Base-by-base conservation (phyloP, 2,113 vertebrate genomes). In the Poicephalus meyeri region DNA sequence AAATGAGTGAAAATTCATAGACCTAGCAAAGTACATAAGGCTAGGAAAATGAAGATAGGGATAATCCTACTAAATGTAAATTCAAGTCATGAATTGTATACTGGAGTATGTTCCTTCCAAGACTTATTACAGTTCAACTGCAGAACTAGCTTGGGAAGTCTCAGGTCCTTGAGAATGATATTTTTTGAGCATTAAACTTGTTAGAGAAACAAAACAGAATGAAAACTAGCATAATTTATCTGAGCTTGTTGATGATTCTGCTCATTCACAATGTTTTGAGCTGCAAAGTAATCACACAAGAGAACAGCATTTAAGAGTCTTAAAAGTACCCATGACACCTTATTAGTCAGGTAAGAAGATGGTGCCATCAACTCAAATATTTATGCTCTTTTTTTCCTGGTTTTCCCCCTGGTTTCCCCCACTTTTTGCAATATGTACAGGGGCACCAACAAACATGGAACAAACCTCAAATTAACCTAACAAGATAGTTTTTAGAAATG, bases 401-500 rank as follows among this genome's bases (percentile, higher is more conserved):
- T 92, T 91, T 88, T 84, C 68, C 71, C 69, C 14, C 31, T 55
- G 53, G 17, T 19, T 55, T 55, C 7, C 7, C 53, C 16, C 31
- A 18, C 29, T 91, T 85, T 83, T 52, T 88, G 31, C 78, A 88
- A 77, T 91, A 80, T 37, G 46, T 25, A 63, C 14, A 71, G 80
- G 31, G 29, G 92, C 86, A 88, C 33, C 86, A 94, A 81, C 60
- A 94, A 95, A 82, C 25, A 49, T 1, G 16, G 70, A 95, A 82
- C 42, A 93, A 91, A 77, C 18, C 53, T 89, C 69, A 77, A 56
- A 80, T 97, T 95, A 96, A 96, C 87, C 89, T 94, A 97, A 96
- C 20, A 65, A 93, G 91, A 72, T 28, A 60, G 66, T 71, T 60
- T 83, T 37, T 25, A 66, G 35, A 77, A 88, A 83, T 41, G 19